Evolutionary conservation across 2,113 vertebrate species (phyloP), one percentile per base, ranked within the genome.

Genomic region (mouse (Mus musculus)): DNA sequence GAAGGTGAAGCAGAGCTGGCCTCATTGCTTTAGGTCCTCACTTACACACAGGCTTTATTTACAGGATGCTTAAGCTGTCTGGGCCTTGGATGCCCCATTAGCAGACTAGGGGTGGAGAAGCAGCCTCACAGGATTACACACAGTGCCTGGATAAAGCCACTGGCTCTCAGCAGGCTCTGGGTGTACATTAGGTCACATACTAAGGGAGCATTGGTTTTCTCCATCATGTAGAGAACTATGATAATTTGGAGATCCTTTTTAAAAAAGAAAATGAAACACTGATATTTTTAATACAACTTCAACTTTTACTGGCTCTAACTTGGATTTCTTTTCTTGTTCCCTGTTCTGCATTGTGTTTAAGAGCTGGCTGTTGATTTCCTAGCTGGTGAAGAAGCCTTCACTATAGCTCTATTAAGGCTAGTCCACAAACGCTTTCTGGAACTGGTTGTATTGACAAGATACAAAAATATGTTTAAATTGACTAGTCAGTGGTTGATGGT

Each of bases 291-390:
- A 71, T 89, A 20, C 7, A 54, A 52, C 72, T 54, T 52, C 86
- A 11, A 85, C 46, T 75, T 67, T 52, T 75, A 65, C 54, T 72
- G n/a, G 1, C 36, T 78, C 73, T 92, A 61, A 56, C 28, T 91
- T 91, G 89, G 84, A 93, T 89, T 93, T 88, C 36, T 88, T 67
- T 92, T 65, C 82, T 93, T 72, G 2, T 54, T 67, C 65, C 12
- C 14, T 61, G 20, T 89, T 46, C 30, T 19, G 36, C 39, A 72
- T 76, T 63, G 10, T 36, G 42, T 46, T 61, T 52, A 87, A 96
- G 49, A 42, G 30, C 4, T 72, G 10, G 46, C 46, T 94, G 10
- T 85, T 95, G 65, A 72, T 36, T 84, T 67, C 59, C 65, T 42
- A 89, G 24, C 82, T 82, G 49, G 86, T 69, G 49, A 88, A 11